Percentiles rank a stretch among this genome's conserved stretches.
These are phyloP conservation scores for Spea hammondii DNA, from an alignment of 2,797 vertebrate genomes.

Conservation along the genomic window DNA sequence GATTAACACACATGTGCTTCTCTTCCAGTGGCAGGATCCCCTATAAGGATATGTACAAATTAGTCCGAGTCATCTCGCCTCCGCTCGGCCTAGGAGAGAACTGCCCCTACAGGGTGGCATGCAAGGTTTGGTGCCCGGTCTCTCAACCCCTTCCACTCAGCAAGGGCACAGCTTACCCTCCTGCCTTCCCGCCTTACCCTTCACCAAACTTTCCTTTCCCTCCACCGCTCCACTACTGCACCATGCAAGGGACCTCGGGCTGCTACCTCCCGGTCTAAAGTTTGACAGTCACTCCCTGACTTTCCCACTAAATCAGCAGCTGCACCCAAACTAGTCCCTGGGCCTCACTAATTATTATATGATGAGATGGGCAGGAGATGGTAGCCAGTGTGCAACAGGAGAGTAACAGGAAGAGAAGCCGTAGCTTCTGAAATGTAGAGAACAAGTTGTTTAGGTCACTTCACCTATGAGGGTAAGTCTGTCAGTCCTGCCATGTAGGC, in stretches of 20 bases:
- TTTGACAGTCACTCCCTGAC: slow-evolving; percentile 64
- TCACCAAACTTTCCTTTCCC: slow-evolving; percentile 59
- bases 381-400: slow-evolving; percentile 31
- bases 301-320: slow-evolving; percentile 46
- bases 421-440: neutral
- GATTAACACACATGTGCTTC: slow-evolving; percentile 82
- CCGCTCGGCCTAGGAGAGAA: slow-evolving; percentile 99
- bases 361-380: slow-evolving; percentile 35
- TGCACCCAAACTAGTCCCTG: slow-evolving; percentile 51
- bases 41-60: slow-evolving; percentile 99
- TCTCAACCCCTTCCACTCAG: slow-evolving; percentile 66
- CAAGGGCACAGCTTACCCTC: slow-evolving; percentile 65
- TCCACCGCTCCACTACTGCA: slow-evolving; percentile 65
- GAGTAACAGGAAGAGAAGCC: neutral
- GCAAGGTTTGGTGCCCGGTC: slow-evolving; percentile 97
- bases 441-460: neutral
- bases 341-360: slow-evolving; percentile 70
- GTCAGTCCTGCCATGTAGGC: neutral
- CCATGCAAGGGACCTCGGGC: slow-evolving; percentile 69
- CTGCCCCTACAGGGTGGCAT: slow-evolving; percentile 99
- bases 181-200: slow-evolving; percentile 50
- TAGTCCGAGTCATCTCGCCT: slow-evolving; percentile 98
- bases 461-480: slow-evolving; percentile 2
- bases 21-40: slow-evolving; percentile 98
- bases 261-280: slow-evolving; percentile 77